These are phyloP conservation scores for Nothoprocta perdicaria DNA, from an alignment of 2,113 vertebrate genomes.

Conservation along the genomic window DNA sequence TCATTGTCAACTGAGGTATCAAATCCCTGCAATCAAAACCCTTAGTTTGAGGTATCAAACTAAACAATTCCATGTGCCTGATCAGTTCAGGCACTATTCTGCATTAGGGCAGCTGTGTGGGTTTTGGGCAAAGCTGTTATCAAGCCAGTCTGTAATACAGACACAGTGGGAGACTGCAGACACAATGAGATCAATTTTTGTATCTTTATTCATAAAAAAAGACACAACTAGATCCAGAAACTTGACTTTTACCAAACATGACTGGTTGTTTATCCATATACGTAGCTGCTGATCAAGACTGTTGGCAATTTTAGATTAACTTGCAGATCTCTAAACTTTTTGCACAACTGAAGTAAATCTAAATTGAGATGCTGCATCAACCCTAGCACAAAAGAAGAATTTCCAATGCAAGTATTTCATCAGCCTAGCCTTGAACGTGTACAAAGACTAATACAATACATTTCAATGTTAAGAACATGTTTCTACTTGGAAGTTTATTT, in stretches of 20 bases:
- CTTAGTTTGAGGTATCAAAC: too few relatives aligned
- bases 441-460: accelerated
- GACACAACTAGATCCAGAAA: neutral
- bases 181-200: neutral
- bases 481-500: neutral
- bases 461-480: neutral
- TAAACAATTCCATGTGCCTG: neutral
- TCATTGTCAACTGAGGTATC: neutral
- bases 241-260: neutral
- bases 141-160: neutral
- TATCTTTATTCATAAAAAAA: neutral
- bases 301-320: neutral
- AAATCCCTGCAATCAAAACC: too few relatives aligned
- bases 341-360: neutral
- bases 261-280: accelerated
- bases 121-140: neutral
- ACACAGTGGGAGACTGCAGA: accelerated
- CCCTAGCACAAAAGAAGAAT: neutral
- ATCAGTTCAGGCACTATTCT: neutral
- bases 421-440: neutral
- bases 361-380: neutral
- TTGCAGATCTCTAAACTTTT: neutral
- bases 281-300: neutral
- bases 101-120: accelerated
- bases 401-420: neutral